phyloP scores from a whole-genome alignment of 1,140 invertebrate species.

The Macrosteles quadrilineatus region DNA sequence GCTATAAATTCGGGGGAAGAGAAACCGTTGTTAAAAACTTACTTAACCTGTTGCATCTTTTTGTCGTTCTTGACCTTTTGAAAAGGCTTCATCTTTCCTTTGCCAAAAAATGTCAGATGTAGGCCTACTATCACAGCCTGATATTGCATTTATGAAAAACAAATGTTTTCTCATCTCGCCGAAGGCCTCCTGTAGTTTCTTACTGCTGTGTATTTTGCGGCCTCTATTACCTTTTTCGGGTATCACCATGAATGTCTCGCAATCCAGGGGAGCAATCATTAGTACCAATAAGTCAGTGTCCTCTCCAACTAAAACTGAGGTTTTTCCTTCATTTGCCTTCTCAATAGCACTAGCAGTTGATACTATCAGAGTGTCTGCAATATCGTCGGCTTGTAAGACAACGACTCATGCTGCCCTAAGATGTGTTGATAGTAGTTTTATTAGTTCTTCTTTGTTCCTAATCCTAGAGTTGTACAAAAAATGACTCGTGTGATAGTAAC shows the following conservation, averaged over 20 bases:
- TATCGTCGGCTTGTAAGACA: no score
- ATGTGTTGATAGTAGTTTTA: no score
- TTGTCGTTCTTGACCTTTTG: not conserved
- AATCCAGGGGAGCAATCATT: not conserved
- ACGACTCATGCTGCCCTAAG: no score
- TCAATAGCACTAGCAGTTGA: no score
- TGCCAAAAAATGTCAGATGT: conserved; percentile 13
- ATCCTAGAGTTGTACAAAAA: no score
- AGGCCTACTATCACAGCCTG: conserved; percentile 9
- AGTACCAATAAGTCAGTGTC: conserved; percentile 24
- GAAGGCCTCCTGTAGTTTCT: conserved; percentile 3
- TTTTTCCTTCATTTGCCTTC: conserved; percentile 1
- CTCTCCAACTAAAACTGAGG: conserved; percentile 20
- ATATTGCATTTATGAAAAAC: conserved; percentile 13
- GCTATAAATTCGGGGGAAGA: not conserved
- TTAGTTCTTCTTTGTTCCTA: no score
- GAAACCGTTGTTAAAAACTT: not conserved
- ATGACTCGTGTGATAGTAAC: not conserved
- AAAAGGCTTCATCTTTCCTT: conserved; percentile 22
- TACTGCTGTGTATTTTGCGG: not conserved
- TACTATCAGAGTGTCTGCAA: no score
- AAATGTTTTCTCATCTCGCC: conserved; percentile 14
- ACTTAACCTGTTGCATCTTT: not conserved
- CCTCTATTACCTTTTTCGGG: conserved; percentile 12
- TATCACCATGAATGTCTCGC: not conserved